Base-by-base conservation (phyloP, 2,888 invertebrate species). In the Miltochrista miniata region DNA sequence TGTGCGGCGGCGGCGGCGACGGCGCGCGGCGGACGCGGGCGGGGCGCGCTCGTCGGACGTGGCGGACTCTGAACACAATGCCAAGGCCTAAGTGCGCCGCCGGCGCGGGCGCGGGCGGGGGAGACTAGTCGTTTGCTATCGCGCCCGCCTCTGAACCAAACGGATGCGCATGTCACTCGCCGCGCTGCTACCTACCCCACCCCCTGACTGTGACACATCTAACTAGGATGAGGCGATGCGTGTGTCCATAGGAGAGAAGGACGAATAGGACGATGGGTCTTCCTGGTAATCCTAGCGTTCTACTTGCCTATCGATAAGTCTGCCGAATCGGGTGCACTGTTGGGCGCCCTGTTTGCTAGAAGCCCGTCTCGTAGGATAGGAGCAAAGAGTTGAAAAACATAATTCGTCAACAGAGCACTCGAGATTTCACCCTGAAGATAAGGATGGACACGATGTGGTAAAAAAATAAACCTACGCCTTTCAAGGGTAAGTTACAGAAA, bases 31-130 rank as follows among this genome's bases (percentile, higher is more conserved):
- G n/a, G n/a, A n/a, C n/a, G n/a, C n/a, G n/a, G n/a, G n/a, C n/a
- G n/a, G n/a, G n/a, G n/a, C n/a, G n/a, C n/a, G n/a, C 74, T 85
- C 87, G 65, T 73, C 76, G 60, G 82, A 82, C 86, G 90, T 85
- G 66, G 79, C 83, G 59, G 92, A 87, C 79, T 88, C 88, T 92
- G 83, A 84, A 90, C 86, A 94, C 86, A 93, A 94, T 68, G 64
- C 68, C 61, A 53, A 50, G 53, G 65, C 64, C 56, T 60, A 61
- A 65, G 49, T 42, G 57, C 58, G 40, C 59, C 47, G 29, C 34
- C 13, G 37, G 48, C 11, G 35, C 45, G 39, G 29, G 29, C 45
- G 13, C 45, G 45, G 36, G 33, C 41, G 31, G 31, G 50, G 51
- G 54, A 44, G 60, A 69, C 69, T 66, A 64, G 66, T 64, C 64